Evolutionary conservation across 2,113 vertebrate species (phyloP).

Genomic region (Sterrhoptilus dennistouni): DNA sequence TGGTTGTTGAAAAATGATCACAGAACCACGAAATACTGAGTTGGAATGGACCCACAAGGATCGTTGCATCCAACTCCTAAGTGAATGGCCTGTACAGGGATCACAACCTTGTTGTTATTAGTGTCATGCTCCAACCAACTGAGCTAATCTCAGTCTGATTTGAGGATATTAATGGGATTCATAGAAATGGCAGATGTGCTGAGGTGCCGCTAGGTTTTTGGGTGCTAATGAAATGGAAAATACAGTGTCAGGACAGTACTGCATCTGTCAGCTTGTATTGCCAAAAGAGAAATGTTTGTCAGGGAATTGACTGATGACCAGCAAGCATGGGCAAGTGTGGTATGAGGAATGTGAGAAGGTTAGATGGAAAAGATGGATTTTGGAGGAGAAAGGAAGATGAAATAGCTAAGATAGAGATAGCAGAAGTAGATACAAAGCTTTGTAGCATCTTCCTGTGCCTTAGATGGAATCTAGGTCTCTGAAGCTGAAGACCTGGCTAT

Average conservation of each 20-base stretch:
- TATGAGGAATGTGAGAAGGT: neutral
- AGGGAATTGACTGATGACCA: neutral
- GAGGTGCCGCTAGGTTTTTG: neutral
- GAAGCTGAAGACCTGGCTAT: neutral
- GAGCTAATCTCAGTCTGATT: neutral
- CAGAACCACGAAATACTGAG: neutral
- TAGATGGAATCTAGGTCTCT: neutral
- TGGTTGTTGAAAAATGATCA: neutral
- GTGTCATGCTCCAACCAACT: neutral
- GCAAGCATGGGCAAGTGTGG: fast-evolving
- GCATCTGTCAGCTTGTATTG: neutral
- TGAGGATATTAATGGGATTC: neutral
- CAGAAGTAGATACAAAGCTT: neutral
- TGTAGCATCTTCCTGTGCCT: neutral
- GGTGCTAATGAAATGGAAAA: neutral
- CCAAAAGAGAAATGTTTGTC: neutral
- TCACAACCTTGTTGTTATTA: neutral
- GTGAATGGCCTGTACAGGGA: neutral
- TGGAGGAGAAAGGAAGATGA: neutral
- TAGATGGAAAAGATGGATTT: neutral
- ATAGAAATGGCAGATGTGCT: neutral
- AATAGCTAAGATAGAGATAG: neutral
- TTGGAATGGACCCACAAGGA: neutral
- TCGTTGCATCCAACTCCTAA: too few relatives aligned
- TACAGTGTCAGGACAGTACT: neutral